A percentile compares a stretch with the other conserved stretches of the same genome.
Conservation (phyloP, 2,113 vertebrate species). For the Chloebia gouldiae region DNA sequence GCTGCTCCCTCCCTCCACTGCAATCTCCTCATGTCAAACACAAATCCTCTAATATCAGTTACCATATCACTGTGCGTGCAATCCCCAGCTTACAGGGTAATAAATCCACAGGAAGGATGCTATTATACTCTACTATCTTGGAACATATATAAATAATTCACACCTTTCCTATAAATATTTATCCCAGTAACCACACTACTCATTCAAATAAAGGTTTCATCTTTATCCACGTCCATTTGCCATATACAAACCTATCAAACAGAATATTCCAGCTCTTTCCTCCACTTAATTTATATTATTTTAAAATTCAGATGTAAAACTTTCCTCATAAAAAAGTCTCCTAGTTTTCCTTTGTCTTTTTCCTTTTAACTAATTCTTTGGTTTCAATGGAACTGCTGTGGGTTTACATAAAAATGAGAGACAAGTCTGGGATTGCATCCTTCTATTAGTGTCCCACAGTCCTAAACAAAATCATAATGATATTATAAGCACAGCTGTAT, state of each 20-base stretch:
- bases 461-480: background rate
- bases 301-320: background rate
- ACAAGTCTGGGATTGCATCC: background rate
- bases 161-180: conserved; percentile 65
- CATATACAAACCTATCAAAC: background rate
- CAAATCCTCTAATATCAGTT: background rate
- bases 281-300: background rate
- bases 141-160: conserved; percentile 68
- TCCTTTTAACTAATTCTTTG: background rate
- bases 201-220: conserved; percentile 14
- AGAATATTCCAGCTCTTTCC: background rate
- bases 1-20: background rate
- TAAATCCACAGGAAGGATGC: conserved; percentile 15
- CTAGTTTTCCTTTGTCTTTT: background rate
- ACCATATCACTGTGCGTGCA: background rate
- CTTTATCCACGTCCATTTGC: background rate
- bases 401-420: background rate
- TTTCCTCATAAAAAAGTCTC: background rate
- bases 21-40: background rate
- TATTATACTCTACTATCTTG: conserved; percentile 24
- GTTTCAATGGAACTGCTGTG: background rate
- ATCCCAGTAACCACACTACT: conserved; percentile 18
- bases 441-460: background rate
- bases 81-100: background rate
- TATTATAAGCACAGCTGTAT: background rate